Base-by-base conservation (phyloP, 2,888 invertebrate species). In the Perizoma flavofasciatum region DNA sequence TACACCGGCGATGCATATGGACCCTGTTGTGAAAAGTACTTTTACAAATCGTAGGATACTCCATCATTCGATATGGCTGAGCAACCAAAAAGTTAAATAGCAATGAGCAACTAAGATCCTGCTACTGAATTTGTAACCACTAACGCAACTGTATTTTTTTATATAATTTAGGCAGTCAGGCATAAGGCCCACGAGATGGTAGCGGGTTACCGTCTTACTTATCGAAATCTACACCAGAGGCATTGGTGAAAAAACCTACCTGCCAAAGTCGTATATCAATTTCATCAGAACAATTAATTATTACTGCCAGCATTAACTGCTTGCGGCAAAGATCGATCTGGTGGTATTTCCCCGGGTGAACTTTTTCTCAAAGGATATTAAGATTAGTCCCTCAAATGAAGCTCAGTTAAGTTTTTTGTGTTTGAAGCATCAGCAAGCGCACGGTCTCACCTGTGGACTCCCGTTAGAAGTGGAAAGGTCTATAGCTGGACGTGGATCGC, bases 391-490 rank as follows among this genome's bases (percentile, higher is more conserved):
- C 44, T 58, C 39, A 9, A 37, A 33, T 46, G 8, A 48, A 48
- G 34, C 11, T 48, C 48, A 37, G 22, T 35, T 32, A 32, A 39
- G 33, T 6, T 35, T 40, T 22, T 22, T 22, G 22, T 22, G 22
- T 22, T 22, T 46, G 48, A 54, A 61, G 57, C 51, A 50, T 61
- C 49, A 50, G 53, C 39, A 59, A 59, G 52, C 55, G 48, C 53
- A 54, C 58, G 70, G 70, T 77, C 86, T 93, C 86, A 96, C 97
- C 94, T 97, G 96, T 75, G 97, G 97, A 92, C 97, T 97, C 71
- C 97, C 96, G 85, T 96, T 97, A 74, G 97, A 96, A 68, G 97
- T 96, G 72, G 97, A 97, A 53, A 97, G 93, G 89, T 97, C 97
- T 90, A 97, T 96, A 72, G 97, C 96, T 9, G 96, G 96, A 65